A percentile compares a stretch with the other conserved stretches of the same genome.
These are phyloP conservation scores for Cichladusa arquata DNA, from an alignment of 2,113 vertebrate genomes.

Conservation along the genomic window DNA sequence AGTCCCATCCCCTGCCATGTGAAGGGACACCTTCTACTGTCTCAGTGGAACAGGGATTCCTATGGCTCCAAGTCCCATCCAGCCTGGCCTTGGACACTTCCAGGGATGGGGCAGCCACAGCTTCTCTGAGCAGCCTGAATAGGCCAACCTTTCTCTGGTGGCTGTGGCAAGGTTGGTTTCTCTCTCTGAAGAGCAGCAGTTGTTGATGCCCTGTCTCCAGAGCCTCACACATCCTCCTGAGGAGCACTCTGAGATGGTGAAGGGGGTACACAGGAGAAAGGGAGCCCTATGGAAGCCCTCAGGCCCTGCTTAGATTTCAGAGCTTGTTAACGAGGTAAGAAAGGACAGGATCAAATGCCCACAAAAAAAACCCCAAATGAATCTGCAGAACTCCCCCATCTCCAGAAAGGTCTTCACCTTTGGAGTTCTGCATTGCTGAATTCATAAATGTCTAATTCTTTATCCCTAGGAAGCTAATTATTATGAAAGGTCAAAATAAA, in stretches of 20 bases:
- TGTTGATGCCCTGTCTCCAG: background rate
- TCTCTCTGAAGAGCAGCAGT: background rate
- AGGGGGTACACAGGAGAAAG: background rate
- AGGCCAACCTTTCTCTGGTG: background rate
- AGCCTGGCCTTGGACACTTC: background rate
- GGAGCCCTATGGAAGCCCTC: background rate
- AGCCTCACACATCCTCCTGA: background rate
- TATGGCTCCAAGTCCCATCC: background rate
- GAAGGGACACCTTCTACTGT: background rate
- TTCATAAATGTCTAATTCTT: constrained; percentile 37
- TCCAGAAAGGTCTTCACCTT: constrained; percentile 42
- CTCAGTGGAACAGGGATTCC: background rate
- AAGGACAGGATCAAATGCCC: background rate
- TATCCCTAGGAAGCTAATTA: constrained; percentile 61
- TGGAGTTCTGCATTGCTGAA: constrained; percentile 12
- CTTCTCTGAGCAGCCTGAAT: background rate
- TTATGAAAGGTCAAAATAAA: constrained; percentile 64
- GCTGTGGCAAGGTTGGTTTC: background rate
- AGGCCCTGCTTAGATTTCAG: background rate
- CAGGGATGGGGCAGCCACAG: background rate
- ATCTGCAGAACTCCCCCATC: constrained; percentile 16
- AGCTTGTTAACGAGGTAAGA: background rate
- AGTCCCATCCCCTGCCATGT: too few species aligned
- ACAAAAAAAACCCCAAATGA: background rate
- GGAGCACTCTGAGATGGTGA: background rate